Percentiles rank a stretch among this genome's conserved stretches.
Evolutionary conservation across 2,113 vertebrate species (phyloP).

Genomic region (Acanthisitta chloris): DNA sequence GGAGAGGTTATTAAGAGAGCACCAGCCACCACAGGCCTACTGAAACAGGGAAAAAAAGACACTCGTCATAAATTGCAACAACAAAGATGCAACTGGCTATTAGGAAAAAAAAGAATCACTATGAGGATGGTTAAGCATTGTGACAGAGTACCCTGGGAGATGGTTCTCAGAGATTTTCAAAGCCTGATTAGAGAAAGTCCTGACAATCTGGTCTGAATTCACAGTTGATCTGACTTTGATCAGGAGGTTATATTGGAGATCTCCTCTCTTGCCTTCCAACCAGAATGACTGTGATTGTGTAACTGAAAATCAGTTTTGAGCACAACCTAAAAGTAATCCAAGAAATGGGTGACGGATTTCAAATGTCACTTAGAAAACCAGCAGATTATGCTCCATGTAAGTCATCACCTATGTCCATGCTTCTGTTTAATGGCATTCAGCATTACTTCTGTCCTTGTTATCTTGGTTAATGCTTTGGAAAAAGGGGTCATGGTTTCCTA

Average conservation of each 20-base stretch:
- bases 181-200: not conserved
- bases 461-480: not conserved
- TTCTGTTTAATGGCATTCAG: not conserved
- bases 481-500: not conserved
- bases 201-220: not conserved
- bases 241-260: rapidly evolving
- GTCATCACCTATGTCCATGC: not conserved
- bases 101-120: not conserved
- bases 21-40: not conserved
- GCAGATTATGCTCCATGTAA: not conserved
- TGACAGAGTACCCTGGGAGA: not conserved
- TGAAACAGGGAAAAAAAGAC: not conserved
- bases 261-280: not conserved
- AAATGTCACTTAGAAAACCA: not conserved
- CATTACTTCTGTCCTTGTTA: not conserved
- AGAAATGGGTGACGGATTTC: not conserved
- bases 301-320: not conserved
- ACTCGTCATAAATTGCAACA: not conserved
- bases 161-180: not conserved
- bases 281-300: not conserved
- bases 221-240: not conserved
- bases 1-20: not conserved
- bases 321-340: not conserved
- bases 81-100: not conserved
- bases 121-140: not conserved